phyloP scores from a whole-genome alignment of 92 coral and sea anemone species.

The Paramuricea clavata region DNA sequence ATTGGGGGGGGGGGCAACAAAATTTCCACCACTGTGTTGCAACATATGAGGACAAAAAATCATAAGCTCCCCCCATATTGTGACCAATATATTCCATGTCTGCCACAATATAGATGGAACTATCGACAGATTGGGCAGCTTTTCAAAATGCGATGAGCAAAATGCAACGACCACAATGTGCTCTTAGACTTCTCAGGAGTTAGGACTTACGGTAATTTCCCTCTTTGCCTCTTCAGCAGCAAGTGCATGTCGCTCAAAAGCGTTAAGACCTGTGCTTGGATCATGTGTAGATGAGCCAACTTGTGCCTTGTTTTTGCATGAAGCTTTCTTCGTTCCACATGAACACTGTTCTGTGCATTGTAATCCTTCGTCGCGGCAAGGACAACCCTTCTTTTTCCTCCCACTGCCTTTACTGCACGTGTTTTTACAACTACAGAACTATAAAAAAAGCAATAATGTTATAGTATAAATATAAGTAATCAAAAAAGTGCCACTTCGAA shows the following conservation, averaged over 20 bases:
- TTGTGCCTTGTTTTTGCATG: background rate
- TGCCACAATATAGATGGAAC: background rate
- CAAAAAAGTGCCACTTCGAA: background rate
- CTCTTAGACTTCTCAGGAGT: slow-evolving; percentile 46
- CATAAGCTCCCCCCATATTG: no score
- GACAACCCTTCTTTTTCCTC: slow-evolving; percentile 13
- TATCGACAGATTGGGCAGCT: slow-evolving; percentile 51
- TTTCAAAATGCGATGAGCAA: slow-evolving; percentile 18
- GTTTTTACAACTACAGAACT: slow-evolving; percentile 6
- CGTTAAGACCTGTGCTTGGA: background rate
- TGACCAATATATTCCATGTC: background rate
- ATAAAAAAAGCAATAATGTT: background rate
- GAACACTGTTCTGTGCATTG: background rate
- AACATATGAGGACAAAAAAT: no score
- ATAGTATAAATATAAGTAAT: background rate
- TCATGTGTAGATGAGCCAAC: background rate
- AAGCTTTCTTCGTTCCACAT: background rate
- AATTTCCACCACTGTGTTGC: no score
- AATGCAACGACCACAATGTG: slow-evolving; percentile 7
- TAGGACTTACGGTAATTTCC: slow-evolving; percentile 57
- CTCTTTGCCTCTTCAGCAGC: slow-evolving; percentile 3
- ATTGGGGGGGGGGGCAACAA: no score
- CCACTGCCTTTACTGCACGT: slow-evolving; percentile 7
- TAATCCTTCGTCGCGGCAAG: slow-evolving; percentile 1
- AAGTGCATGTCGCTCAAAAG: background rate